A percentile compares a stretch with the other conserved stretches of the same genome.
These are phyloP conservation scores for Esox masquinongy DNA, from an alignment of 2,797 vertebrate genomes.

Conservation along the genomic window DNA sequence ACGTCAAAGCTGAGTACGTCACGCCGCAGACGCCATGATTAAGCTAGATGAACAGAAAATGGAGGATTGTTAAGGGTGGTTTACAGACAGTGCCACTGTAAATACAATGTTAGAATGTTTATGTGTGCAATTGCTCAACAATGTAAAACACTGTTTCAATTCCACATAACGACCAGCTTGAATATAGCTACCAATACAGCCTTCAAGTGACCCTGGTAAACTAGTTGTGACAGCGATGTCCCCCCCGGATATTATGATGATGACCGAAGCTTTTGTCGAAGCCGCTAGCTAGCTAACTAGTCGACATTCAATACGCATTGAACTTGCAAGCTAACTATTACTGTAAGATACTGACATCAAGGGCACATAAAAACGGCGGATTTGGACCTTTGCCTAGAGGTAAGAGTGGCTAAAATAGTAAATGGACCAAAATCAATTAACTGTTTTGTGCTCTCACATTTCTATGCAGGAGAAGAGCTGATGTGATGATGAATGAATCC, in stretches of 20 bases:
- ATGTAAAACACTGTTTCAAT: background rate
- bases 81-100: background rate
- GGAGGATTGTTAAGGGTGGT: background rate
- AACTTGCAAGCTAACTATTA: background rate
- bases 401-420: background rate
- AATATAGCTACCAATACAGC: background rate
- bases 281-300: background rate
- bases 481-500: background rate
- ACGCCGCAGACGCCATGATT: background rate
- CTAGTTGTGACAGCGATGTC: background rate
- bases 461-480: background rate
- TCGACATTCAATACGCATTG: conserved; percentile 8
- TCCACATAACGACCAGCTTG: background rate
- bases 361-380: background rate
- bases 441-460: background rate
- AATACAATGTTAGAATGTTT: background rate
- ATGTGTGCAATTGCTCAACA: background rate
- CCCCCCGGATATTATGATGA: conserved; percentile 6
- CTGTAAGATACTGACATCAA: background rate
- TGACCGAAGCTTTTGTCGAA: background rate
- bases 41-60: background rate
- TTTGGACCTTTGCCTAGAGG: background rate
- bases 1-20: background rate
- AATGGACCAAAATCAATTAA: background rate
- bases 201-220: background rate